Percentiles rank a stretch among this genome's conserved stretches.
Evolutionary conservation across 2,888 invertebrate species (phyloP).

Genomic region (Nephrotoma appendiculata): DNA sequence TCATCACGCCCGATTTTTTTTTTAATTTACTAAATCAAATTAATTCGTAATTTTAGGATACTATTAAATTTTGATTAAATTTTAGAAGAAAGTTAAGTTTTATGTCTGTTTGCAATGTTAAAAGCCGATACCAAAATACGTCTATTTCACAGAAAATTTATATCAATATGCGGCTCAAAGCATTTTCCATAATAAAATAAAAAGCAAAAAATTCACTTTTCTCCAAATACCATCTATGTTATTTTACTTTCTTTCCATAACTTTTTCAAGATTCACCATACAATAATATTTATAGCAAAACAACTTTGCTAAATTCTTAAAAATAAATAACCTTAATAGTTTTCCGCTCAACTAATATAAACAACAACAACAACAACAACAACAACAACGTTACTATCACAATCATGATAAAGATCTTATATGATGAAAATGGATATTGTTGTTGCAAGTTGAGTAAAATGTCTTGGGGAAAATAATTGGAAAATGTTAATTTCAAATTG

Average conservation of each 20-base stretch:
- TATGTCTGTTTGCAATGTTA: too few species aligned
- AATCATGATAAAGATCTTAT: background rate
- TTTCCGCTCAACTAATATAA: background rate
- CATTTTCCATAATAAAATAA: too few species aligned
- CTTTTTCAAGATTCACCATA: background rate
- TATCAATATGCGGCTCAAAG: too few species aligned
- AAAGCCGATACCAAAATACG: too few species aligned
- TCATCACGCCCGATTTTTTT: too few species aligned
- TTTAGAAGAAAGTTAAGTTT: too few species aligned
- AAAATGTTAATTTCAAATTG: background rate
- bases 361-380: background rate
- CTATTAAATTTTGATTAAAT: too few species aligned
- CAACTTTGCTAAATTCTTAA: background rate
- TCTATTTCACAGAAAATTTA: too few species aligned
- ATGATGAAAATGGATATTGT: background rate
- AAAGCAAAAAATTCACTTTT: background rate
- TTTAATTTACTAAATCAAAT: too few species aligned
- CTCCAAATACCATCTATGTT: background rate
- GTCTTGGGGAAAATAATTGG: background rate
- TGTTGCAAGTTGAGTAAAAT: background rate
- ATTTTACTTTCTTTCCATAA: background rate
- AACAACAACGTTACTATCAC: background rate
- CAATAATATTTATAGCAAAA: background rate
- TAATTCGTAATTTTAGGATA: too few species aligned
- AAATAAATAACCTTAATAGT: background rate